phyloP scores from a whole-genome alignment of 2,888 invertebrate genomes.

The Autographa gamma region DNA sequence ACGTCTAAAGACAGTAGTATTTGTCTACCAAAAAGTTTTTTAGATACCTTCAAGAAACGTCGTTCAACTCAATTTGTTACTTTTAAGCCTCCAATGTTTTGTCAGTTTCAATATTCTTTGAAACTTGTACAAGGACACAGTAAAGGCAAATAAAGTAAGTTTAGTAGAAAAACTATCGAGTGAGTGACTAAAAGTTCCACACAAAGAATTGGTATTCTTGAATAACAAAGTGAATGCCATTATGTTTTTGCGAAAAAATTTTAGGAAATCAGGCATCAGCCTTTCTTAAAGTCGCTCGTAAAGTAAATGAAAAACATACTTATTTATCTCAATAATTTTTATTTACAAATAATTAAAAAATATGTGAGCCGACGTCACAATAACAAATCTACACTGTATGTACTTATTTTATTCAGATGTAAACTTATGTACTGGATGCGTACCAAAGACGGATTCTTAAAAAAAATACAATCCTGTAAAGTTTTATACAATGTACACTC shows the following conservation, averaged over 20 bases:
- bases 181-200: not conserved
- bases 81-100: not conserved
- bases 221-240: not conserved
- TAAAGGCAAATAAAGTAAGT: not conserved
- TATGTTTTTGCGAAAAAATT: not conserved
- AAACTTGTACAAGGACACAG: not conserved
- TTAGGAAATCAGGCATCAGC: too few relatives aligned
- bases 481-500: conserved; percentile 31
- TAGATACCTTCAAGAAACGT: too few relatives aligned
- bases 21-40: too few relatives aligned
- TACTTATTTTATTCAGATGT: conserved; percentile 59
- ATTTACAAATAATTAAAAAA: conserved; percentile 83
- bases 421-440: conserved; percentile 59
- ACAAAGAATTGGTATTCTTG: not conserved
- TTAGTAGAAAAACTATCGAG: not conserved
- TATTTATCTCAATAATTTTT: conserved; percentile 72
- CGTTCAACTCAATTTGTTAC: not conserved
- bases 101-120: not conserved
- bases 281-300: too few relatives aligned
- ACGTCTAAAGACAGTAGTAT: too few relatives aligned
- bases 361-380: conserved; percentile 72
- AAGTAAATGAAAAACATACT: conserved; percentile 23
- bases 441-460: conserved; percentile 43
- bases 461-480: conserved; percentile 42
- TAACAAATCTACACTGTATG: conserved; percentile 74